Evolutionary conservation across 2,888 invertebrate genomes (phyloP).

Genomic region (Chelonus formosanus): DNA sequence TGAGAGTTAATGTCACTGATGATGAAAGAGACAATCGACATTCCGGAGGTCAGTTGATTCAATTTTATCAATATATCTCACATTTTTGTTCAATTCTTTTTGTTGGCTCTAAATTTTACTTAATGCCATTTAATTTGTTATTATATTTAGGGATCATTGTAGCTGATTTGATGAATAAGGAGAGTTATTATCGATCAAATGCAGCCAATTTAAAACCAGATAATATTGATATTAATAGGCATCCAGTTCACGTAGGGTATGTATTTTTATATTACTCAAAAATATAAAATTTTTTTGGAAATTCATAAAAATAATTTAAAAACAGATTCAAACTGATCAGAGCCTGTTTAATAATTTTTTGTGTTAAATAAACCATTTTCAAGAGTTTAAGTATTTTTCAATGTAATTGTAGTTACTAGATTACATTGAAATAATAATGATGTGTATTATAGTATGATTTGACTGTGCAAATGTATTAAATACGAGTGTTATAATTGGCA

Average conservation of each 20-base stretch:
- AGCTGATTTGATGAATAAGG: conserved; percentile 65
- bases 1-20: conserved; percentile 91
- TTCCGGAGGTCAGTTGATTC: conserved; percentile 57
- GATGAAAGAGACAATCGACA: conserved; percentile 81
- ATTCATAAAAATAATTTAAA: background rate
- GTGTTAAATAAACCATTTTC: too few species aligned
- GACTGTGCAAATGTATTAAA: conserved; percentile 49
- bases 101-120: conserved; percentile 15
- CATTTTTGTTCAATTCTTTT: conserved; percentile 18
- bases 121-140: conserved; percentile 31
- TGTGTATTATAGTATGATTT: conserved; percentile 64
- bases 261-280: conserved; percentile 49
- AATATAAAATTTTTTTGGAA: background rate
- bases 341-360: too few species aligned
- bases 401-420: conserved; percentile 47
- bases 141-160: conserved; percentile 54
- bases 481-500: conserved; percentile 38
- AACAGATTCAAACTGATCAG: background rate
- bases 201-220: conserved; percentile 70
- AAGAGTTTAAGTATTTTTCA: conserved; percentile 3
- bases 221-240: conserved; percentile 72
- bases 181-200: conserved; percentile 64
- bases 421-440: conserved; percentile 60
- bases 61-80: conserved; percentile 27
- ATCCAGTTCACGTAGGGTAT: conserved; percentile 74